phyloP scores from a whole-genome alignment of 1,140 invertebrate species.

The Drosophila subpulchrella region DNA sequence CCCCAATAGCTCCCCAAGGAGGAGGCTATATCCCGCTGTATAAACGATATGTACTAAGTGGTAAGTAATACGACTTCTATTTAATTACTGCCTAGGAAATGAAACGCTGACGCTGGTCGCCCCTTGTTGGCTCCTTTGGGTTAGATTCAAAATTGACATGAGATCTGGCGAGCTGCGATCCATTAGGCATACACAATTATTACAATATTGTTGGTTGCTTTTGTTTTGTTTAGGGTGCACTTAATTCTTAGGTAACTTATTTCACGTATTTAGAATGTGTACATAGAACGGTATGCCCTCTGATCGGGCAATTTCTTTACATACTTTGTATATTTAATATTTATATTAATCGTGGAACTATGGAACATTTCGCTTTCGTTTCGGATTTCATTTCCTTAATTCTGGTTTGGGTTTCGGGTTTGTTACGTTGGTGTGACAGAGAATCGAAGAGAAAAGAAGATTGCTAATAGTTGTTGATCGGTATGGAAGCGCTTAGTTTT shows the following conservation, averaged over 20 bases:
- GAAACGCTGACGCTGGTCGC: constrained; percentile 37
- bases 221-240: constrained; percentile 35
- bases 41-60: constrained; percentile 77
- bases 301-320: constrained; percentile 1
- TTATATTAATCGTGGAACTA: constrained; percentile 39
- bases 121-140: constrained; percentile 1
- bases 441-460: constrained; percentile 29
- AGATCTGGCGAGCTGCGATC: constrained; percentile 55
- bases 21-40: constrained; percentile 42
- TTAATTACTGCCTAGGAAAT: constrained; percentile 38
- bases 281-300: constrained; percentile 30
- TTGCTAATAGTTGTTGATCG: constrained; percentile 13
- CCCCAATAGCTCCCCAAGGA: constrained; percentile 1
- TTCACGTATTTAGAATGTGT: constrained; percentile 44
- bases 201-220: constrained; percentile 12
- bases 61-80: constrained; percentile 50
- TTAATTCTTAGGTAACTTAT: constrained; percentile 54
- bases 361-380: constrained; percentile 44
- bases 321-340: constrained; percentile 18
- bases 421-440: constrained; percentile 1
- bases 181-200: constrained; percentile 11
- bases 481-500: constrained; percentile 70
- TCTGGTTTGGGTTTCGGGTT: neutral
- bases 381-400: constrained; percentile 9
- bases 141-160: constrained; percentile 65